Base-by-base conservation (phyloP, 2,797 vertebrate species). In the Discoglossus pictus region DNA sequence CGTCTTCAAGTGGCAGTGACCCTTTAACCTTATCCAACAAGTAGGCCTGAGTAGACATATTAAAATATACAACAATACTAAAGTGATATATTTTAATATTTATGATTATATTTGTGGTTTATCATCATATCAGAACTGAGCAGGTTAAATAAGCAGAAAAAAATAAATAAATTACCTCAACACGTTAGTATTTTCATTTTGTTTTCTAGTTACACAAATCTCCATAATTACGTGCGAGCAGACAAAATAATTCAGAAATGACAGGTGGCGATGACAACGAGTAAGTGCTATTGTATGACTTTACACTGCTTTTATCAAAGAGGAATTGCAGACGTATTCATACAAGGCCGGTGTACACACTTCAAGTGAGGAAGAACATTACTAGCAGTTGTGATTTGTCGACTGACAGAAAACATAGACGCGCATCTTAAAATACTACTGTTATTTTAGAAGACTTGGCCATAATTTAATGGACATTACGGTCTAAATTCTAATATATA, bases 161-260 rank as follows among this genome's bases (percentile, higher is more conserved):
- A n/a, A n/a, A n/a, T n/a, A n/a, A n/a, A n/a, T n/a, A 31, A 31
- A 31, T 8, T 16, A 51, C 65, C 31, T 60, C 17, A 27, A 54
- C 64, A 58, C 43, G 31, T 39, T 59, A 40, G 16, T 43, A 60
- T 67, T 59, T 67, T 40, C 18, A 23, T 9, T 17, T 61, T 21
- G 7, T 68, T 55, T 54, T 52, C 35, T 51, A 16, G 5, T 36
- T 68, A 42, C 48, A 25, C 56, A 61, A 61, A 61, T 61, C 59
- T 70, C 67, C 63, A 63, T 70, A 56, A 70, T 63, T 70, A 63
- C 21, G 51, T 70, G 67, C 10, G 15, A 56, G 59, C 48, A 34
- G 67, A 70, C 35, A 36, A 54, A 55, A 62, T 62, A 21, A 63
- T 63, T 56, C 51, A 39, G 35, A 20, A 63, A 50, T 56, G 67